Evolutionary conservation across 2,113 vertebrate genomes (phyloP).

Genomic region (Anseranas semipalmata): DNA sequence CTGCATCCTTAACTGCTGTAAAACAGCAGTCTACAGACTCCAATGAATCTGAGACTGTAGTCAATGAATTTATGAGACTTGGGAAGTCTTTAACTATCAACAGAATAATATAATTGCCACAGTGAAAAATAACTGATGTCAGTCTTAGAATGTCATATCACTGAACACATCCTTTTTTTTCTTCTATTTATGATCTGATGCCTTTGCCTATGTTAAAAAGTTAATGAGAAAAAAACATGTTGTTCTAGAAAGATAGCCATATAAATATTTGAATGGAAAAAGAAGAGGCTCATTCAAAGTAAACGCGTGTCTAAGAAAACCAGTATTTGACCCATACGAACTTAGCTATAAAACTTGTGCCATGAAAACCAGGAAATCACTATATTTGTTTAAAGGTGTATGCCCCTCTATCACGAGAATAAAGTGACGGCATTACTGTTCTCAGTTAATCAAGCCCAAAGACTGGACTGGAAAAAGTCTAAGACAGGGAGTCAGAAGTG

Average conservation of each 20-base stretch:
- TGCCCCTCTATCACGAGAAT: neutral
- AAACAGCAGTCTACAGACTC: neutral
- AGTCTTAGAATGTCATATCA: neutral
- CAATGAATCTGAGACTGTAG: neutral
- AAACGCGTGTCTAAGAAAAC: neutral
- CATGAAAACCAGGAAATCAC: neutral
- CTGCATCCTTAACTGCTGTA: neutral
- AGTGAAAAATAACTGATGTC: neutral
- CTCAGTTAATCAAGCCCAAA: constrained; percentile 20
- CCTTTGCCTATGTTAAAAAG: neutral
- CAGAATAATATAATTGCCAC: neutral
- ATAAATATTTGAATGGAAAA: constrained; percentile 3
- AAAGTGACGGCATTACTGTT: neutral
- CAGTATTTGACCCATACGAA: neutral
- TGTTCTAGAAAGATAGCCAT: neutral
- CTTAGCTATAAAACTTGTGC: neutral
- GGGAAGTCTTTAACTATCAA: neutral
- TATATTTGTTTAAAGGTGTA: neutral
- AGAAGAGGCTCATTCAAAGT: neutral
- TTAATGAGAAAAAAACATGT: neutral
- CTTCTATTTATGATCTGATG: neutral
- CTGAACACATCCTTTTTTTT: neutral
- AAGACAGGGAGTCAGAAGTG: neutral
- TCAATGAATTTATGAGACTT: neutral
- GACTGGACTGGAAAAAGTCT: neutral